Evolutionary conservation across 2,888 invertebrate genomes (phyloP).

Genomic region (Leucoptera coffeella): DNA sequence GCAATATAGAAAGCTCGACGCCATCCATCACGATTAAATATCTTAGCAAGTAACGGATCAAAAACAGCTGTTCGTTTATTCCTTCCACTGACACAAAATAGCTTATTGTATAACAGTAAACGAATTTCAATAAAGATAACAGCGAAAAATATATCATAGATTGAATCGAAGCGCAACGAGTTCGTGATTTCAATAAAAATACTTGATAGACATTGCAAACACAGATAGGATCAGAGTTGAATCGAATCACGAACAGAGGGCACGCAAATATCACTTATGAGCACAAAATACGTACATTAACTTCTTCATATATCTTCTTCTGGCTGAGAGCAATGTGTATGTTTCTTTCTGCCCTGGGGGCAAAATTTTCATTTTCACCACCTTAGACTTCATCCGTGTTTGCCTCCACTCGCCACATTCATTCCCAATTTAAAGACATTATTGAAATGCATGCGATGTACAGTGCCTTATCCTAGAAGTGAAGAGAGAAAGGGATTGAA

Average conservation of each 20-base stretch:
- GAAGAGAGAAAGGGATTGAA: slow-evolving; percentile 31
- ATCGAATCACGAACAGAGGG: slow-evolving; percentile 4
- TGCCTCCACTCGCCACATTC: no score
- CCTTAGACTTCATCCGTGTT: slow-evolving; percentile 49
- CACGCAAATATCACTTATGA: no score
- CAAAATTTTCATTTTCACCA: slow-evolving; percentile 57
- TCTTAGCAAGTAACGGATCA: slow-evolving; percentile 16
- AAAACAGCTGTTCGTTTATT: slow-evolving; percentile 8
- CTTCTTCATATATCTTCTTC: slow-evolving; percentile 62
- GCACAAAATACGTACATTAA: slow-evolving; percentile 57
- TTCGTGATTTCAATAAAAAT: not conserved
- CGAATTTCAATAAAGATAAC: slow-evolving; percentile 1
- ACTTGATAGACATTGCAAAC: no score
- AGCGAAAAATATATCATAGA: no score
- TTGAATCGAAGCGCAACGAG: no score
- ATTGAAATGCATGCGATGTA: no score
- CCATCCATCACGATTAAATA: slow-evolving; percentile 25
- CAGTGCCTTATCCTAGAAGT: slow-evolving; percentile 10
- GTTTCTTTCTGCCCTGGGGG: slow-evolving; percentile 52
- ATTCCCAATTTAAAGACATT: no score
- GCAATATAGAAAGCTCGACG: slow-evolving; percentile 11
- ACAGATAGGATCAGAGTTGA: slow-evolving; percentile 4
- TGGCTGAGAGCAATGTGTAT: slow-evolving; percentile 54
- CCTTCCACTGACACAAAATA: slow-evolving; percentile 9
- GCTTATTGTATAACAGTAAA: slow-evolving; percentile 5